These are phyloP conservation scores for Coracopsis vasa DNA, from an alignment of 2,113 vertebrate species.

Conservation along the genomic window DNA sequence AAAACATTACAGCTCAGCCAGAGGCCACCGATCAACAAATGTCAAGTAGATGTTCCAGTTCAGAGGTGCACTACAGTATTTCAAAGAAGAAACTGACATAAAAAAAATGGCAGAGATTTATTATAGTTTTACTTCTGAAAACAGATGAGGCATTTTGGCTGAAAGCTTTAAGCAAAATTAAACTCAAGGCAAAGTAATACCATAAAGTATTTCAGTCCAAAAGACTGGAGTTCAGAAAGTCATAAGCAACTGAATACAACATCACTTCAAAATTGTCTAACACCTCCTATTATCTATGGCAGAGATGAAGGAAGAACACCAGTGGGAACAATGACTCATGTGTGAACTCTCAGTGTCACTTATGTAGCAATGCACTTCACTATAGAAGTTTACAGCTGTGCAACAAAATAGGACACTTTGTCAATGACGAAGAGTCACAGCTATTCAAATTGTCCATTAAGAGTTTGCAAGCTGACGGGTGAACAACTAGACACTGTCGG, in stretches of 20 bases:
- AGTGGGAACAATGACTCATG: not conserved
- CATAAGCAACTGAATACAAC: not conserved
- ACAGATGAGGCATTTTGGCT: not conserved
- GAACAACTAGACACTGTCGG: not conserved
- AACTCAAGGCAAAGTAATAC: not conserved
- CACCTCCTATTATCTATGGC: not conserved
- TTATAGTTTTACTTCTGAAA: not conserved
- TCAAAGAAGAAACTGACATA: not conserved
- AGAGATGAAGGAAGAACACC: not conserved
- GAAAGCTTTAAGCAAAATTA: constrained; percentile 1
- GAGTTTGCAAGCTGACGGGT: not conserved
- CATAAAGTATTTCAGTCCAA: not conserved
- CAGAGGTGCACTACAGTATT: not conserved
- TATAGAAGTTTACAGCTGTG: not conserved
- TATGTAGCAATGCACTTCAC: not conserved
- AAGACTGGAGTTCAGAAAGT: not conserved
- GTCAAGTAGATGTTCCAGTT: not conserved
- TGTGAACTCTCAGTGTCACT: not conserved
- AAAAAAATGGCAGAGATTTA: not conserved
- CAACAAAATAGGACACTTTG: not conserved
- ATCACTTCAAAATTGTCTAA: not conserved
- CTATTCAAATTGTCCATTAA: not conserved
- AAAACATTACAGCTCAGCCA: not conserved
- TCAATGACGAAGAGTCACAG: not conserved
- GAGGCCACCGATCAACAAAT: not conserved